Conservation (phyloP, 2,797 vertebrate genomes). For the Crocodylus rhombifer region DNA sequence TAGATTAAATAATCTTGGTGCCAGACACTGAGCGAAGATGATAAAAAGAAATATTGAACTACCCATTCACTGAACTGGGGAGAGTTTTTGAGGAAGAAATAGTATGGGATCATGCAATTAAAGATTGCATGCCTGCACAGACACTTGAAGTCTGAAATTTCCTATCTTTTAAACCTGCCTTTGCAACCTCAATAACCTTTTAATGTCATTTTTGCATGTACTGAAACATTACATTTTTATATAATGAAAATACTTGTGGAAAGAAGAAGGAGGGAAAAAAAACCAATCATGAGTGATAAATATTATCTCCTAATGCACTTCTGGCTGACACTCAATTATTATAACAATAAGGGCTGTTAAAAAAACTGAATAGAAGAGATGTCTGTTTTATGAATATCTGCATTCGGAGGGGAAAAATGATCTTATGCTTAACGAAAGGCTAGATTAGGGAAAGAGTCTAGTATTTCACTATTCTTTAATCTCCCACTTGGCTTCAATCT, state of each 20-base stretch:
- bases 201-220: not conserved
- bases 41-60: slow-evolving; percentile 60
- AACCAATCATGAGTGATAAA: no score
- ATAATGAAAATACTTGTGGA: not conserved
- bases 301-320: not conserved
- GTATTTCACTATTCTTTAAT: fast-evolving
- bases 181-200: not conserved
- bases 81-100: slow-evolving; percentile 52
- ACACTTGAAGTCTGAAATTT: slow-evolving; percentile 54
- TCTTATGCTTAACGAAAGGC: not conserved
- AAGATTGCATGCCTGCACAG: slow-evolving; percentile 50
- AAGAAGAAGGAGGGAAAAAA: not conserved
- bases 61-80: slow-evolving; percentile 51
- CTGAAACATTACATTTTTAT: not conserved
- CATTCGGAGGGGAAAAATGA: not conserved
- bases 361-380: not conserved
- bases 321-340: not conserved
- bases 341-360: not conserved
- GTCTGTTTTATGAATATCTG: not conserved
- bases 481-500: not conserved
- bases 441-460: not conserved
- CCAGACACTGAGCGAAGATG: slow-evolving; percentile 8
- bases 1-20: slow-evolving; percentile 49
- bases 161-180: not conserved
- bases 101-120: slow-evolving; percentile 62